Evolutionary conservation across 1,140 invertebrate species (phyloP).

Genomic region (Ericerus pela): DNA sequence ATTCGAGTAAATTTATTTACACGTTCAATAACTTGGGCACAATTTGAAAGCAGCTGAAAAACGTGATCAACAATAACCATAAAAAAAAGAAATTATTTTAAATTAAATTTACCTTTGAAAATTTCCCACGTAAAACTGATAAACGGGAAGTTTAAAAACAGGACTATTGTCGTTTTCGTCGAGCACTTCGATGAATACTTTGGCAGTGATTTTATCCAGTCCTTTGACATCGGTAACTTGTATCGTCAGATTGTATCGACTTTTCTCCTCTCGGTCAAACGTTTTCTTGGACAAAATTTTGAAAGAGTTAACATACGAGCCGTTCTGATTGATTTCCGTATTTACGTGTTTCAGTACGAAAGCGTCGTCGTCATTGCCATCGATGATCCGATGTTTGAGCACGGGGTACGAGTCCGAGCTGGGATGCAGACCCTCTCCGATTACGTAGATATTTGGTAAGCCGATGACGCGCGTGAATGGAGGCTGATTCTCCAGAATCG

Average conservation of each 20-base stretch:
- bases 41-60: too few species aligned
- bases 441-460: conserved; percentile 46
- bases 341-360: conserved; percentile 50
- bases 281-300: conserved; percentile 42
- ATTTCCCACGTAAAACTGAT: conserved; percentile 55
- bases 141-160: conserved; percentile 56
- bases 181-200: conserved; percentile 51
- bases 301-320: not conserved
- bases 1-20: too few species aligned
- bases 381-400: conserved; percentile 60
- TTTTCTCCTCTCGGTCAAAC: conserved; percentile 53
- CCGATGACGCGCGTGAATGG: conserved; percentile 48
- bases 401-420: conserved; percentile 26
- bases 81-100: too few species aligned
- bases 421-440: conserved; percentile 9
- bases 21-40: too few species aligned
- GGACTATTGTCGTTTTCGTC: conserved; percentile 88
- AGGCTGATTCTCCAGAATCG: conserved; percentile 55
- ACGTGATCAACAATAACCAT: too few species aligned
- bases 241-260: conserved; percentile 51
- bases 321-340: conserved; percentile 4
- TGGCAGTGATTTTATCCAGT: conserved; percentile 53
- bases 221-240: conserved; percentile 57
- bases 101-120: conserved; percentile 33
- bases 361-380: conserved; percentile 48